These are phyloP conservation scores for Malurus melanocephalus DNA, from an alignment of 2,113 vertebrate species.

Conservation along the genomic window DNA sequence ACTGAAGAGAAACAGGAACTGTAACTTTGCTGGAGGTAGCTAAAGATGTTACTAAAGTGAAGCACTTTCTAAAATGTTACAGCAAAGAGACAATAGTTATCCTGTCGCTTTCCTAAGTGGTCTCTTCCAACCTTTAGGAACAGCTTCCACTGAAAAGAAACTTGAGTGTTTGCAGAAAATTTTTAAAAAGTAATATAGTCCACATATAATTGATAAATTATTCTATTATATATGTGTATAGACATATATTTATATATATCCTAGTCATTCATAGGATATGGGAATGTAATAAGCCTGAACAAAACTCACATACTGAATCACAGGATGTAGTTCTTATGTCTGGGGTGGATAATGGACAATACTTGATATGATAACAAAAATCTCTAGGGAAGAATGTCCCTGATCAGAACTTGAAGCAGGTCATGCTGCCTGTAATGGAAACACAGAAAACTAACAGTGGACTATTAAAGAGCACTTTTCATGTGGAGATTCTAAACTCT, in stretches of 20 bases:
- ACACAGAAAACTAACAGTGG: not conserved
- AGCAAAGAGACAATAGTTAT: not conserved
- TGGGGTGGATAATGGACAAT: not conserved
- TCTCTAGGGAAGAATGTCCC: rapidly evolving
- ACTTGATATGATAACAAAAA: not conserved
- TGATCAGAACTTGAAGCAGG: not conserved
- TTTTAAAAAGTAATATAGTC: not conserved
- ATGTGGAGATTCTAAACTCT: not conserved
- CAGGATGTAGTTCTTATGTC: not conserved
- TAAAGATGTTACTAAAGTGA: not conserved
- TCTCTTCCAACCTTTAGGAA: not conserved
- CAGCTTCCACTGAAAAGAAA: not conserved
- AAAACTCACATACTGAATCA: not conserved
- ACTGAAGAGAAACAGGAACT: not conserved
- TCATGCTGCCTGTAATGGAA: not conserved
- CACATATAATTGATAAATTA: not conserved
- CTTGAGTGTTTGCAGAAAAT: not conserved
- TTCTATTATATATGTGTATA: not conserved
- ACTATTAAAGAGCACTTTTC: not conserved
- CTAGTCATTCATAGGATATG: not conserved
- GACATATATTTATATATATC: not conserved
- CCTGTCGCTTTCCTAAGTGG: not conserved
- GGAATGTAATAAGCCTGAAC: not conserved
- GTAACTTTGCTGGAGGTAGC: not conserved
- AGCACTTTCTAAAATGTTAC: not conserved